Conservation (phyloP, 64 coral and sea anemone genomes). For the Catalaphyllia jardinei region DNA sequence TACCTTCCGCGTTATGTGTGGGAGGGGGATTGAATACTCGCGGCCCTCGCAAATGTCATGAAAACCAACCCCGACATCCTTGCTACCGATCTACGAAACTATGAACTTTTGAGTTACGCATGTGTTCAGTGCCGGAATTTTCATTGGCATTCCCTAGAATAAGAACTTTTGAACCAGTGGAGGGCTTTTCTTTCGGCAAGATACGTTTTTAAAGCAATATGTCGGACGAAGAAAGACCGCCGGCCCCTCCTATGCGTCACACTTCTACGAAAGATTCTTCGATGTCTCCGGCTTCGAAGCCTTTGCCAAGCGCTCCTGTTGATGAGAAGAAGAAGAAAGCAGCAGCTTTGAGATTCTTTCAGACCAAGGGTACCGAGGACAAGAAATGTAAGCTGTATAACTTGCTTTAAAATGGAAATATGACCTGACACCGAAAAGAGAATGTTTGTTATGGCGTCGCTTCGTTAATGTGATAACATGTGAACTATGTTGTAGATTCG, state of each 20-base stretch:
- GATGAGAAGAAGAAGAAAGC: conserved; percentile 99
- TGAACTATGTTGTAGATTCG: conserved; percentile 81
- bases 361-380: conserved; percentile 70
- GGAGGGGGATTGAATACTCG: conserved; percentile 46
- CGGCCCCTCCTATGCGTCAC: conserved; percentile 96
- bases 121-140: conserved; percentile 72
- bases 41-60: conserved; percentile 23
- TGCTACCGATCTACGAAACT: conserved; percentile 43
- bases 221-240: conserved; percentile 98
- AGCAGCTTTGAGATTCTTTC: conserved; percentile 88
- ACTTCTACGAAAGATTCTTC: conserved; percentile 85
- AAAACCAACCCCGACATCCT: conserved; percentile 22
- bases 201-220: conserved; percentile 53
- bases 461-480: conserved; percentile 54
- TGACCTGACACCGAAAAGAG: neutral
- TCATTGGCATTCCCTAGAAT: conserved; percentile 13
- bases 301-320: conserved; percentile 94
- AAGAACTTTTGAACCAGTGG: conserved; percentile 19
- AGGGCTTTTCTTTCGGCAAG: conserved; percentile 8
- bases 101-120: conserved; percentile 59
- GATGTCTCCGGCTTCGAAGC: conserved; percentile 92
- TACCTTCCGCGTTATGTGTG: conserved; percentile 29
- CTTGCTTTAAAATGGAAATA: conserved; percentile 19
- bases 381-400: conserved; percentile 44
- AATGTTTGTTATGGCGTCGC: conserved; percentile 48